phyloP scores from a whole-genome alignment of 2,888 invertebrate genomes.

The Brachypterus glaber region DNA sequence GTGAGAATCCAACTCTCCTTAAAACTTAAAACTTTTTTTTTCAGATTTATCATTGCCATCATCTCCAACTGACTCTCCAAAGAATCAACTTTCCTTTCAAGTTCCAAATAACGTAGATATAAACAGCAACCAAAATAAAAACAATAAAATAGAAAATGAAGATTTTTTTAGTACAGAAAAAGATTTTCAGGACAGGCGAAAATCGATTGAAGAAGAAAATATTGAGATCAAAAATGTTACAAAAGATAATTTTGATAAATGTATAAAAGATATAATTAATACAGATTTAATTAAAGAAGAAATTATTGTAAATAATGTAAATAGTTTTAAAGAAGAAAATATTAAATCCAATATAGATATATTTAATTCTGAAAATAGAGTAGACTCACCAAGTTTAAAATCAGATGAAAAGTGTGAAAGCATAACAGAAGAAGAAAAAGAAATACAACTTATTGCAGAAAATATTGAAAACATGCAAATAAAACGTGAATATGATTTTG shows the following conservation, averaged over 20 bases:
- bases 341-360: too few species aligned
- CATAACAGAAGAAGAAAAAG: slow-evolving; percentile 4
- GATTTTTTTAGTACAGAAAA: slow-evolving; percentile 19
- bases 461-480: slow-evolving; percentile 1
- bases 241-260: too few species aligned
- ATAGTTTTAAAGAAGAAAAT: too few species aligned
- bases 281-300: too few species aligned
- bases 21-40: slow-evolving; percentile 8
- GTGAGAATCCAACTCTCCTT: too few species aligned
- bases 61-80: slow-evolving; percentile 20
- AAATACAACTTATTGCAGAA: not conserved
- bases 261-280: too few species aligned
- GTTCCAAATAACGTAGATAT: too few species aligned
- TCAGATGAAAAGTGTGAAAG: too few species aligned
- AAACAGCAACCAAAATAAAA: slow-evolving; percentile 10
- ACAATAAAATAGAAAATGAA: slow-evolving; percentile 9
- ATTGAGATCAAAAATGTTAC: too few species aligned
- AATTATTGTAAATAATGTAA: too few species aligned
- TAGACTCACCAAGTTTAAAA: too few species aligned
- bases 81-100: slow-evolving; percentile 13
- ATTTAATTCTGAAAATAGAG: too few species aligned
- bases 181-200: slow-evolving; percentile 32
- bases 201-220: slow-evolving; percentile 18
- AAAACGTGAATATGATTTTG: slow-evolving; percentile 16
- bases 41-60: slow-evolving; percentile 20